Evolutionary conservation across 2,888 invertebrate species (phyloP), one percentile per base, ranked within the genome.

Genomic region (Euplexia lucipara): DNA sequence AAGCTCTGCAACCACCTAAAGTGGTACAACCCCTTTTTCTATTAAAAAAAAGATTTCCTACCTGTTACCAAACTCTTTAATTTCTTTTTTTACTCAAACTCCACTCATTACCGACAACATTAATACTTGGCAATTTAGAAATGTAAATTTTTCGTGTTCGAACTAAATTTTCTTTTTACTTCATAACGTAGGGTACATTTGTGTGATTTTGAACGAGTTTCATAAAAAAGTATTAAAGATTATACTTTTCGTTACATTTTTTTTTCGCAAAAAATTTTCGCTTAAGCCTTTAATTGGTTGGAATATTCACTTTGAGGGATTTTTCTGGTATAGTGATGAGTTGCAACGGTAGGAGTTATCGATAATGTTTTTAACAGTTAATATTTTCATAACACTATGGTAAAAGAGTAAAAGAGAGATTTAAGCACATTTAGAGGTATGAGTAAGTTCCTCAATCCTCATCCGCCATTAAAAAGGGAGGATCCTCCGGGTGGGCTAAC

Each of bases 271-370:
- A 63, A 30, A 30, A 59, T 76, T 75, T 75, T 78, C 75, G 75
- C 78, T 86, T 83, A 79, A 85, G 71, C 83, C 86, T 88, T 89
- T 90, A 90, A 91, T 91, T 90, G 86, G 83, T 82, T 74, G 83
- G 81, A 87, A 90, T 88, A 75, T 79, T 79, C 49, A 62, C 65
- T 74, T 79, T 70, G 84, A 79, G 78, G 64, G 61, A 67, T 78
- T 78, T 71, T 68, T 58, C 45, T 52, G 8, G 39, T 9, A 12
- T 64, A 71, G 71, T 64, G 75, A 59, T 62, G 74, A 22, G 35
- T 5, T 35, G 32, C 7, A 16, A 2, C 1, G 12, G 5, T 65
- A 16, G 22, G 4, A 22, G 48, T 62, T 56, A 5, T 66, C 65
- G 70, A 58, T 69, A 48, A 26, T 3, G 3, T 26, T 26, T 26